phyloP scores from a whole-genome alignment of 2,888 invertebrate genomes.

The Germaria angustata region DNA sequence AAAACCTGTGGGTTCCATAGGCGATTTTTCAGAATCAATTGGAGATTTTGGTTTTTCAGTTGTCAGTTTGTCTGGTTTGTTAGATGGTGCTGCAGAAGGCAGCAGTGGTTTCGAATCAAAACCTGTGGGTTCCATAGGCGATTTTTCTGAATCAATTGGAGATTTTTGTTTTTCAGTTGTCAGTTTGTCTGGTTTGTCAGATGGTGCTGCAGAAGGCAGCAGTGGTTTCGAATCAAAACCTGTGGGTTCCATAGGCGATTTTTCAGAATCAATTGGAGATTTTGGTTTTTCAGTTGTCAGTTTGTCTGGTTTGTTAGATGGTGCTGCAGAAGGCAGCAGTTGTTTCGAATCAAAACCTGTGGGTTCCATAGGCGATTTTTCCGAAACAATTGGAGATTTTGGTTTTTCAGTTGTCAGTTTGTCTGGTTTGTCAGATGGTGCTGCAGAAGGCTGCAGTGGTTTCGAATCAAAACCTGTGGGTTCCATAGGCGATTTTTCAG shows the following conservation, averaged over 20 bases:
- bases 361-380: neutral
- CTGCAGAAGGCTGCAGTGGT: neutral
- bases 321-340: neutral
- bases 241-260: too few species aligned
- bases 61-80: neutral
- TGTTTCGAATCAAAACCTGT: neutral
- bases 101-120: neutral
- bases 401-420: neutral
- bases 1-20: neutral
- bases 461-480: neutral
- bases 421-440: neutral
- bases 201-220: neutral
- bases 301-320: neutral
- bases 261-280: neutral
- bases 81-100: neutral
- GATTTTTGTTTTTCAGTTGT: neutral
- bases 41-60: neutral
- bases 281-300: neutral
- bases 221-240: too few species aligned
- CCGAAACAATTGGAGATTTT: neutral
- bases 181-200: neutral
- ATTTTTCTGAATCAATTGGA: neutral
- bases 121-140: neutral
- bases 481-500: too few species aligned
- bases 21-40: neutral